Evolutionary conservation across 2,888 invertebrate genomes (phyloP).

Genomic region (Dynastes hyllus): DNA sequence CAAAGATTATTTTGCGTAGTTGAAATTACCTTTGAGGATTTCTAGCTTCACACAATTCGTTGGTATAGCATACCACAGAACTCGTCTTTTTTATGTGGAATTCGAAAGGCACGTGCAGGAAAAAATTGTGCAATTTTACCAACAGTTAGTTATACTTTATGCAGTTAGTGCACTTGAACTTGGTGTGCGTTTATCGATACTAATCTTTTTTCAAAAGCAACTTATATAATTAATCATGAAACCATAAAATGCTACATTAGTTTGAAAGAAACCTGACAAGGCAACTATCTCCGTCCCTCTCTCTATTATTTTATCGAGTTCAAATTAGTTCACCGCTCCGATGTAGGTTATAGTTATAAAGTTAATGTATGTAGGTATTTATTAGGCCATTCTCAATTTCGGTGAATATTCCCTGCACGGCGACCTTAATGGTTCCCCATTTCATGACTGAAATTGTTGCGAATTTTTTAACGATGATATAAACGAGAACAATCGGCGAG

Average conservation of each 20-base stretch:
- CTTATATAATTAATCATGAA: conserved; percentile 41
- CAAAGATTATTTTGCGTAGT: no score
- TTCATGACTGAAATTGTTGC: conserved; percentile 22
- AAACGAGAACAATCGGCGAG: conserved; percentile 7
- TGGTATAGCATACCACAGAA: no score
- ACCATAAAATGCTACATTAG: conserved; percentile 40
- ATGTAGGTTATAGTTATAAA: background rate
- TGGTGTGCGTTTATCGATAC: background rate
- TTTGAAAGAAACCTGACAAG: conserved; percentile 40
- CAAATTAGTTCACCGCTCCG: conserved; percentile 7
- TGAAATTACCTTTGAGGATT: no score
- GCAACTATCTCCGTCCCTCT: background rate
- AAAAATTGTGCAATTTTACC: no score
- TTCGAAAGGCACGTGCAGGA: no score
- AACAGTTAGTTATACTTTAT: no score
- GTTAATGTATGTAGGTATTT: no score
- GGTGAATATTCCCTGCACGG: background rate
- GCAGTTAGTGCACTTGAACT: conserved; percentile 1
- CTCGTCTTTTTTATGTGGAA: no score
- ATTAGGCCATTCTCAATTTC: no score
- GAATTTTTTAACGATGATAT: conserved; percentile 10
- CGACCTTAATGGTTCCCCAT: background rate
- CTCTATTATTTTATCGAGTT: conserved; percentile 5
- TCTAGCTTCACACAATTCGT: no score
- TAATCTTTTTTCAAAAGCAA: background rate